Percentiles rank a stretch among this genome's conserved stretches.
These are phyloP conservation scores for Eupeodes luniger DNA, from an alignment of 2,888 invertebrate genomes.

Conservation along the genomic window DNA sequence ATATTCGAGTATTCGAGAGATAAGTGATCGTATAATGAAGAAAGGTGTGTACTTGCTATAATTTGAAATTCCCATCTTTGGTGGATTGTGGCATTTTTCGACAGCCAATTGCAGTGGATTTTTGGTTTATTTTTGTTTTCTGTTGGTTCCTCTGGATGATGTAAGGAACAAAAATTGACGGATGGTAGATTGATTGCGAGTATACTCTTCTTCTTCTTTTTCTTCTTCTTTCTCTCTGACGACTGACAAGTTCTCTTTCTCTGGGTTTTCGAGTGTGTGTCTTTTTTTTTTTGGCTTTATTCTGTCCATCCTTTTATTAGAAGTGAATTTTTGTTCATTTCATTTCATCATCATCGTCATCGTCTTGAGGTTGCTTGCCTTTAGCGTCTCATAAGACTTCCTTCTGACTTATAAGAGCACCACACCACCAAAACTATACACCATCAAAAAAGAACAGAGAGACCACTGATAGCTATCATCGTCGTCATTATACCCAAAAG, in stretches of 20 bases:
- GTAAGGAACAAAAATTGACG: conserved; percentile 62
- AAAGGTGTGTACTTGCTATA: conserved; percentile 76
- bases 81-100: conserved; percentile 74
- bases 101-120: conserved; percentile 59
- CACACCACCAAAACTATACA: conserved; percentile 13
- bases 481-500: conserved; percentile 75
- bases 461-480: conserved; percentile 73
- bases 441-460: conserved; percentile 24
- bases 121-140: conserved; percentile 39
- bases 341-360: conserved; percentile 9
- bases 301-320: conserved; percentile 29
- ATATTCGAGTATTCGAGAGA: conserved; percentile 59
- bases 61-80: conserved; percentile 76
- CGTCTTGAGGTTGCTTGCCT: conserved; percentile 5
- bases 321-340: conserved; percentile 50
- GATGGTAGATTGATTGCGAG: conserved; percentile 72
- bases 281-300: conserved; percentile 1
- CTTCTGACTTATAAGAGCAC: conserved; percentile 46
- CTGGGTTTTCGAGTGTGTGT: background rate
- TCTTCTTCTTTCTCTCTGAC: background rate
- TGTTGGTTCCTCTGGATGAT: too few relatives aligned
- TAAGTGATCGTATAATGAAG: conserved; percentile 76
- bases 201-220: conserved; percentile 19
- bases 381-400: conserved; percentile 9
- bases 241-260: conserved; percentile 14